phyloP scores from a whole-genome alignment of 1,140 invertebrate genomes.

The Camponotus pennsylvanicus region DNA sequence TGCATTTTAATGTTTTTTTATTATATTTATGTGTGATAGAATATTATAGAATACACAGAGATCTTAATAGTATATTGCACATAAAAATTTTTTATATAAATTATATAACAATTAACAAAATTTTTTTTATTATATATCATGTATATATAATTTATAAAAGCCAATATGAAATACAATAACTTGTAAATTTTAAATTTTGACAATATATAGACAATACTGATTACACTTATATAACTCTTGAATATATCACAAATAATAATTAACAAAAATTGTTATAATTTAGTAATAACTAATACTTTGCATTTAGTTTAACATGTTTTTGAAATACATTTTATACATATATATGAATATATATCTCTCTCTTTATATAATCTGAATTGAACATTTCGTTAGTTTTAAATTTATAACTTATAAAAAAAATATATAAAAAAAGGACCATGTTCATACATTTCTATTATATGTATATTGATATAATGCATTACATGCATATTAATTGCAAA shows the following conservation, averaged over 20 bases:
- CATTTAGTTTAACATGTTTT: conserved; percentile 47
- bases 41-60: conserved; percentile 6
- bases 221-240: conserved; percentile 33
- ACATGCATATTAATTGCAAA: conserved; percentile 27
- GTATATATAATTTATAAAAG: conserved; percentile 15
- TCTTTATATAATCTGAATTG: conserved; percentile 32
- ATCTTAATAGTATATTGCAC: conserved; percentile 14
- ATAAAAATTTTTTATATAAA: conserved; percentile 22
- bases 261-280: conserved; percentile 42
- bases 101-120: conserved; percentile 43
- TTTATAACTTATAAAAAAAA: conserved; percentile 49
- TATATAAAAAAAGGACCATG: conserved; percentile 30
- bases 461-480: background rate
- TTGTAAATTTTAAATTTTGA: conserved; percentile 14
- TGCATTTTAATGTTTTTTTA: conserved; percentile 24
- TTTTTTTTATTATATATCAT: background rate
- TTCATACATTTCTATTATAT: background rate
- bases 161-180: conserved; percentile 1
- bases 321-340: conserved; percentile 22
- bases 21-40: conserved; percentile 20
- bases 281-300: conserved; percentile 33
- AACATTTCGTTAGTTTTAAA: conserved; percentile 35
- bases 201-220: background rate
- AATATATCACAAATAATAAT: conserved; percentile 41
- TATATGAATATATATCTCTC: conserved; percentile 10